These are phyloP conservation scores for Matsumurasca onukii DNA, from an alignment of 1,140 invertebrate species.

Conservation along the genomic window DNA sequence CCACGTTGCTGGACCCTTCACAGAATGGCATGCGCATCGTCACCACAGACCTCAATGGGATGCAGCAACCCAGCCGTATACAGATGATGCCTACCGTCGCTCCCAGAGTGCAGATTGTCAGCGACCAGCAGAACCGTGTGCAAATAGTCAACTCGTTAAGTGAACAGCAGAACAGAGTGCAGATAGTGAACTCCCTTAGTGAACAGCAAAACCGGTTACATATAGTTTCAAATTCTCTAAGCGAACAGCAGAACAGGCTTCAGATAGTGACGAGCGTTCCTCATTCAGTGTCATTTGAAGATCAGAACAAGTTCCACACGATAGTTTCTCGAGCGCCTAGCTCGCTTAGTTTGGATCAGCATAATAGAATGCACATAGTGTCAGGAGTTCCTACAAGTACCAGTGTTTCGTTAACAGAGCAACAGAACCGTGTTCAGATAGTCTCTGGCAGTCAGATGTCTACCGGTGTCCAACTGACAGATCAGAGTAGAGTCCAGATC, in stretches of 20 bases:
- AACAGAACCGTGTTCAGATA: conserved; percentile 37
- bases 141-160: conserved; percentile 30
- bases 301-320: conserved; percentile 38
- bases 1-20: conserved; percentile 27
- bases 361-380: conserved; percentile 38
- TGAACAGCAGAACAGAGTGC: conserved; percentile 36
- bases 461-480: conserved; percentile 23
- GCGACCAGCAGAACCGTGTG: conserved; percentile 36
- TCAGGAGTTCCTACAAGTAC: conserved; percentile 36
- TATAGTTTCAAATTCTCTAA: conserved; percentile 32
- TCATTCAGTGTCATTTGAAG: conserved; percentile 36
- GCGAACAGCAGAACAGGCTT: conserved; percentile 38
- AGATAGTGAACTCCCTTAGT: conserved; percentile 31
- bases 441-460: conserved; percentile 32
- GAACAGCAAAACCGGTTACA: conserved; percentile 34
- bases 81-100: conserved; percentile 22
- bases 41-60: conserved; percentile 39
- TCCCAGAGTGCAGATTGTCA: conserved; percentile 36
- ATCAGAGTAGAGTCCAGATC: conserved; percentile 40
- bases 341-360: conserved; percentile 36
- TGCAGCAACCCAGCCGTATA: conserved; percentile 13
- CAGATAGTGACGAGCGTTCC: conserved; percentile 36
- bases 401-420: conserved; percentile 33
- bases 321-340: conserved; percentile 36
- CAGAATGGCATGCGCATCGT: conserved; percentile 42